These are phyloP conservation scores for Macaca mulatta DNA, from an alignment of 2,113 vertebrate species.

Conservation along the genomic window DNA sequence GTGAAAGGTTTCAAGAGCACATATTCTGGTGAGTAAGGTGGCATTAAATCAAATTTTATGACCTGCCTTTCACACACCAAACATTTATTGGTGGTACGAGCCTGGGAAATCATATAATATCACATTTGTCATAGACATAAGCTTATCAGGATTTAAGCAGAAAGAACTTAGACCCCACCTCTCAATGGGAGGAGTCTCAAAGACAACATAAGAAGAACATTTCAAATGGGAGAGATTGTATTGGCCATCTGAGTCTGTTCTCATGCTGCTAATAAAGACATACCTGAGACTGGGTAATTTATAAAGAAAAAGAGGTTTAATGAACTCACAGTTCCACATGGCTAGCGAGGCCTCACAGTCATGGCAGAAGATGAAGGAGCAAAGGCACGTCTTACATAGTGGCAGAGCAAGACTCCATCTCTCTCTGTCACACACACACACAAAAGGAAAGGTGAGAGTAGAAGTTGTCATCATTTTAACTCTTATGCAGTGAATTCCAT, in stretches of 20 bases:
- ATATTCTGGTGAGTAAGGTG: not conserved
- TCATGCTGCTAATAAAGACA: too few relatives aligned
- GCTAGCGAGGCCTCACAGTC: too few relatives aligned
- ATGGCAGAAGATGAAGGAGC: too few relatives aligned
- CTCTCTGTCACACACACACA: too few relatives aligned
- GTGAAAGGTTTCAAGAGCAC: not conserved
- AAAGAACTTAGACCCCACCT: not conserved
- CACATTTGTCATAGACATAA: not conserved
- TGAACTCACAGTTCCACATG: too few relatives aligned
- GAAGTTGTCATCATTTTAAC: not conserved
- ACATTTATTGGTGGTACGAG: not conserved
- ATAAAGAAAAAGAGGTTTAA: too few relatives aligned
- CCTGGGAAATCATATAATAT: not conserved
- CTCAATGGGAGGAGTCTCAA: not conserved
- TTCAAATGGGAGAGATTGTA: not conserved
- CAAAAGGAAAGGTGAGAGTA: too few relatives aligned
- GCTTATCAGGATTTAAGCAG: not conserved
- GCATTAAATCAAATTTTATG: not conserved
- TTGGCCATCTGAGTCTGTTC: not conserved
- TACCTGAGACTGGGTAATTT: too few relatives aligned
- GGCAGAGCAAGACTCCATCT: too few relatives aligned
- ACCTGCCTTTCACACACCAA: not conserved
- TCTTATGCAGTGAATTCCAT: not conserved
- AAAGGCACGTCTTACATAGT: too few relatives aligned
- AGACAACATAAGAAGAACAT: not conserved